These are phyloP conservation scores for Genyomyrus donnyi DNA, from an alignment of 2,113 vertebrate genomes.

Conservation along the genomic window DNA sequence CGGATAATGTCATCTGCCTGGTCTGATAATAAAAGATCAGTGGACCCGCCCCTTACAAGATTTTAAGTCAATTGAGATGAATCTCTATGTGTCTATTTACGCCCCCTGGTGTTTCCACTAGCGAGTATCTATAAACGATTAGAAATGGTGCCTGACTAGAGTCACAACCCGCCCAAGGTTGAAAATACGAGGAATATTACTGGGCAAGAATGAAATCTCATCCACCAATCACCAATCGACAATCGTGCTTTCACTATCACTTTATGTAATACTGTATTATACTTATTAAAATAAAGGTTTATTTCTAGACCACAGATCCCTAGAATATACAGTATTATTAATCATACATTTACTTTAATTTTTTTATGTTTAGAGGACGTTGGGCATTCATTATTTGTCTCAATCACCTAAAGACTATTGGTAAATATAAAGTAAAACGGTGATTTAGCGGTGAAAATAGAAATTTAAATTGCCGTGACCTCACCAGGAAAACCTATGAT, in stretches of 20 bases:
- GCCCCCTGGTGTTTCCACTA: conserved; percentile 16
- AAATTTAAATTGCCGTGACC: background rate
- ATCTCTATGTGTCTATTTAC: conserved; percentile 1
- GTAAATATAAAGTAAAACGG: background rate
- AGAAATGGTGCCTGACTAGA: background rate
- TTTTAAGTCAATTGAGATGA: conserved; percentile 10
- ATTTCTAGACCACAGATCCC: background rate
- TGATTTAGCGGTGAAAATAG: background rate
- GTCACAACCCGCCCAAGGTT: background rate
- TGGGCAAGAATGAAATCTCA: background rate
- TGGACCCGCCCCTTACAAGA: conserved; percentile 14
- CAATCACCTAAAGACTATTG: background rate
- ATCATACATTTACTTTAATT: background rate
- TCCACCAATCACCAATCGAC: conserved; percentile 4
- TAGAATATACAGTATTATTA: background rate
- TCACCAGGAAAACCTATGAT: background rate
- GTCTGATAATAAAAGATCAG: conserved; percentile 15
- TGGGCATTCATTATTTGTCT: background rate
- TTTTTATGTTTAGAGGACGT: background rate
- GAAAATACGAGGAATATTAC: conserved; percentile 11
- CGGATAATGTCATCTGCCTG: conserved; percentile 4
- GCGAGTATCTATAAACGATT: background rate
- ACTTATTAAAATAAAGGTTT: background rate
- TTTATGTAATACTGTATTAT: background rate
- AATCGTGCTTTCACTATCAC: background rate